phyloP scores from a whole-genome alignment of 2,797 vertebrate genomes.

The Aldrovandia affinis region DNA sequence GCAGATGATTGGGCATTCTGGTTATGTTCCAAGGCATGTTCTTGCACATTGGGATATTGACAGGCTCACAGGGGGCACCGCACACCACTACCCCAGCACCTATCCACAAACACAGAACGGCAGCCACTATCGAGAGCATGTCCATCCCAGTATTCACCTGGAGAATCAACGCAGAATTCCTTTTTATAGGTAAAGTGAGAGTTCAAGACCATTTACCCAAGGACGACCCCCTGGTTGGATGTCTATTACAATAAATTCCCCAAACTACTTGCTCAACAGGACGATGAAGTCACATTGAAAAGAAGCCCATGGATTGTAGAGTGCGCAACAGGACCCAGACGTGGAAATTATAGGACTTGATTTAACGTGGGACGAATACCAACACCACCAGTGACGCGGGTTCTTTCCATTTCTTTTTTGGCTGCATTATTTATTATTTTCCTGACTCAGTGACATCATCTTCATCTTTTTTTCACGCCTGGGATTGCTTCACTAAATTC shows the following conservation, averaged over 20 bases:
- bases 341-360: slow-evolving; percentile 58
- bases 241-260: slow-evolving; percentile 29
- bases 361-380: slow-evolving; percentile 63
- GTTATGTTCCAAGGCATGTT: slow-evolving; percentile 83
- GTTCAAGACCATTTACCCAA: slow-evolving; percentile 14
- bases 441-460: slow-evolving; percentile 65
- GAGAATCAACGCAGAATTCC: slow-evolving; percentile 16
- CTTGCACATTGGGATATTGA: slow-evolving; percentile 79
- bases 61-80: slow-evolving; percentile 76
- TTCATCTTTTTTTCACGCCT: slow-evolving; percentile 52
- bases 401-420: slow-evolving; percentile 35
- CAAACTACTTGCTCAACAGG: slow-evolving; percentile 15
- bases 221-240: slow-evolving; percentile 9
- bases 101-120: slow-evolving; percentile 64
- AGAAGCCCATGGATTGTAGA: slow-evolving; percentile 23
- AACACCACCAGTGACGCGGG: slow-evolving; percentile 68
- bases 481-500: slow-evolving; percentile 38
- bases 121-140: slow-evolving; percentile 57
- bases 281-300: slow-evolving; percentile 32
- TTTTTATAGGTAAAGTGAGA: slow-evolving; percentile 19
- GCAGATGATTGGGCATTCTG: slow-evolving; percentile 82
- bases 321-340: slow-evolving; percentile 46
- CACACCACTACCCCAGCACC: slow-evolving; percentile 66
- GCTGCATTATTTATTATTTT: slow-evolving; percentile 51
- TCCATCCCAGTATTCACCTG: slow-evolving; percentile 16